phyloP scores from a whole-genome alignment of 2,113 vertebrate genomes.

The Rhinolophus ferrumequinum region DNA sequence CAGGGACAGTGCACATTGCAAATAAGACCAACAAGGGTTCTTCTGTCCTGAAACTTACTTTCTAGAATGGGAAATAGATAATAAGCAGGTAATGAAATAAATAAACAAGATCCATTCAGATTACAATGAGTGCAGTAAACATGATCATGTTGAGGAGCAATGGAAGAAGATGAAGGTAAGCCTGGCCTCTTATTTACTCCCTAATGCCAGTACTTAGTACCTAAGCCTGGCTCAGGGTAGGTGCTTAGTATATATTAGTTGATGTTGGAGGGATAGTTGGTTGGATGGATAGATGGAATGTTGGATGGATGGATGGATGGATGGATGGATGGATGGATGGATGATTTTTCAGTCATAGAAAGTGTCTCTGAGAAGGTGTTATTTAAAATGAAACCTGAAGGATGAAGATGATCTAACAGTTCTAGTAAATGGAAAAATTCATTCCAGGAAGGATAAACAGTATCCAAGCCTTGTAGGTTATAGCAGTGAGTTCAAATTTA shows the following conservation, averaged over 20 bases:
- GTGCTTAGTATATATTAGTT: background rate
- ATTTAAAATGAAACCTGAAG: background rate
- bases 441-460: background rate
- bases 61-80: background rate
- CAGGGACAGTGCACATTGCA: background rate
- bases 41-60: background rate
- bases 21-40: background rate
- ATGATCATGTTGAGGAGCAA: background rate
- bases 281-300: background rate
- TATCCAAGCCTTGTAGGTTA: background rate
- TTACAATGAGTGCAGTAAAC: background rate
- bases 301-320: background rate
- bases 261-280: background rate
- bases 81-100: background rate
- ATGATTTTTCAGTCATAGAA: background rate
- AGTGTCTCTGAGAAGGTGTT: background rate
- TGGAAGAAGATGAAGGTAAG: background rate
- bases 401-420: background rate
- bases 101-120: background rate
- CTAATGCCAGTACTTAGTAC: background rate
- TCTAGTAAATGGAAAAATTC: background rate
- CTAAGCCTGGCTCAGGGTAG: background rate
- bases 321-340: background rate
- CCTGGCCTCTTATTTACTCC: background rate
- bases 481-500: background rate